Evolutionary conservation across 2,113 vertebrate species (phyloP), one percentile per base, ranked within the genome.

Genomic region (Probosciger aterrimus): DNA sequence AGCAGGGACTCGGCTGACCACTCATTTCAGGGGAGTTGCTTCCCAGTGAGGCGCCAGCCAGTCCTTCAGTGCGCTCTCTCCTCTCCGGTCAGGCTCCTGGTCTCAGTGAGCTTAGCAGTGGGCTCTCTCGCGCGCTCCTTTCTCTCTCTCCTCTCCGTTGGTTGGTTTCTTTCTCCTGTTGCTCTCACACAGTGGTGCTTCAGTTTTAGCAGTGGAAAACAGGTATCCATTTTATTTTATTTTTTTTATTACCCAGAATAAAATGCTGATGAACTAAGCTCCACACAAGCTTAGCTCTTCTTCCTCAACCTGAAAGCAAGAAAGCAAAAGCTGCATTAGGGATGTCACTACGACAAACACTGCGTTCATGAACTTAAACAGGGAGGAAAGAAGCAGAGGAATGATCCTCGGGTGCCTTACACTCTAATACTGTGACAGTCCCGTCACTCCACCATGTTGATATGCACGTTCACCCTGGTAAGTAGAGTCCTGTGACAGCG

Each of bases 341-440:
- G 37, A 10, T 1, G 3, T 7, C 10, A 1, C n/a, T 23, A 14
- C 11, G 12, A 8, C 22, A 35, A 25, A 4, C 4, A 3, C 5
- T 1, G 31, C 2, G 37, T 27, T 27, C 5, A 4, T 7, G 50
- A 41, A 46, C 23, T 28, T 9, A 10, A 24, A 9, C 9, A 4
- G 46, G n/a, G 69, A 52, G 22, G 2, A 14, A 43, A 43, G 49
- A 22, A 74, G 39, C 59, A 79, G 65, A 73, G 85, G 70, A 22
- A 37, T 16, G 60, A 31, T 4, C 59, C 91, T 15, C 52, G 0
- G 8, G 33, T 9, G 35, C 85, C 99, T 99, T 98, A 99, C 99
- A 98, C 98, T 98, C 98, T 99, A 99, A 98, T 99, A 99, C 99
- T 99, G 99, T 98, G 99, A 99, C 98, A 99, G 98, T 98, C 99